A percentile compares a stretch with the other conserved stretches of the same genome.
Evolutionary conservation across 2,888 invertebrate species (phyloP).

Genomic region (Hartigia nigra): DNA sequence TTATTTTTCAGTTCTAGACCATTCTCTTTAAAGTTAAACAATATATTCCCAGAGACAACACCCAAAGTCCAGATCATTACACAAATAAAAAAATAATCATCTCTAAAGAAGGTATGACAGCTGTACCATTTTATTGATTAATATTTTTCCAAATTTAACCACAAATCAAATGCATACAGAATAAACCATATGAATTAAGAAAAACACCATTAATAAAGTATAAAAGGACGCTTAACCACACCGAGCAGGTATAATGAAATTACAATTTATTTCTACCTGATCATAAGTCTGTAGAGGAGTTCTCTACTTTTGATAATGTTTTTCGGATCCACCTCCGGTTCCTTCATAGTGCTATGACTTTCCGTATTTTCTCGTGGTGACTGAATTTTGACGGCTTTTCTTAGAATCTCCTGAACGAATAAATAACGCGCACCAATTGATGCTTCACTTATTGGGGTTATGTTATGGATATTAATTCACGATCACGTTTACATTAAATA

Average conservation of each 20-base stretch:
- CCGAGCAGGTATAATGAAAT: background rate
- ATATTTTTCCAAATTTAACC: background rate
- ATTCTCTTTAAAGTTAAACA: background rate
- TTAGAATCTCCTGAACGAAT: background rate
- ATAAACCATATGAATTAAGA: background rate
- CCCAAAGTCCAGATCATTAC: background rate
- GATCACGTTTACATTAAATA: background rate
- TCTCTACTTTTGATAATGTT: constrained; percentile 91
- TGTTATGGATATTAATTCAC: constrained; percentile 20
- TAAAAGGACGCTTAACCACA: background rate
- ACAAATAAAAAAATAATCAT: background rate
- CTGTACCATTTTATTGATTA: background rate
- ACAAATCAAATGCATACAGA: constrained; percentile 12
- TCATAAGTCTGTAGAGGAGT: constrained; percentile 88
- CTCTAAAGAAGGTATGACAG: background rate
- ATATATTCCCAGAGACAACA: background rate
- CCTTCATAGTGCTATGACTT: constrained; percentile 57
- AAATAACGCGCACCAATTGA: constrained; percentile 41
- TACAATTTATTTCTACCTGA: constrained; percentile 73
- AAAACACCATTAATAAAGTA: background rate
- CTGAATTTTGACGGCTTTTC: constrained; percentile 36
- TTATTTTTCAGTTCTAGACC: background rate
- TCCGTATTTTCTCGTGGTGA: constrained; percentile 29
- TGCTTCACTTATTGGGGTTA: constrained; percentile 41
- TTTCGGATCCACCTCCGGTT: constrained; percentile 72